Evolutionary conservation across 53 echinoderm and acorn worm species (phyloP).

Genomic region (Mesocentrotus franciscanus): DNA sequence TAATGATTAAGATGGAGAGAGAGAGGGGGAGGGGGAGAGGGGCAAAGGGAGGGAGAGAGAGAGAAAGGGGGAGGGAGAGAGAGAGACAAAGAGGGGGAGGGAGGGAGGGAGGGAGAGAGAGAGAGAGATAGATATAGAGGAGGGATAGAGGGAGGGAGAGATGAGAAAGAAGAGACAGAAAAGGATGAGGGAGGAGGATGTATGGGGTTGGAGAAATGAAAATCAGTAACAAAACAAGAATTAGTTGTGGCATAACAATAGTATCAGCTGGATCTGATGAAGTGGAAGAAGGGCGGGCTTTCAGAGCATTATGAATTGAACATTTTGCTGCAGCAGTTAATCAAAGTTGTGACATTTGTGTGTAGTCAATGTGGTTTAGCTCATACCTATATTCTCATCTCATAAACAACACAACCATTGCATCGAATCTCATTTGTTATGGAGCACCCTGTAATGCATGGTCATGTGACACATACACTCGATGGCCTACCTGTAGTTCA

Average conservation of each 20-base stretch:
- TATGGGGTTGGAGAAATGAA: background rate
- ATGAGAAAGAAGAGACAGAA: background rate
- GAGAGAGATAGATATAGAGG: background rate
- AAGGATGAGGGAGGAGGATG: background rate
- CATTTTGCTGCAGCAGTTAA: background rate
- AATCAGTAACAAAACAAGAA: background rate
- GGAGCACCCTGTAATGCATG: constrained; percentile 47
- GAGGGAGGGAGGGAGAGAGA: background rate
- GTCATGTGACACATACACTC: constrained; percentile 40
- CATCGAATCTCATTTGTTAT: constrained; percentile 41
- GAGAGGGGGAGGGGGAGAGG: too few relatives aligned
- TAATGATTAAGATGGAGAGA: background rate
- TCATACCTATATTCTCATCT: constrained; percentile 48
- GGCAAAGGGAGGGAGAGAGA: too few relatives aligned
- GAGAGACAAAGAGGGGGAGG: background rate
- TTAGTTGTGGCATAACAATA: background rate
- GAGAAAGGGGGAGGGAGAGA: background rate
- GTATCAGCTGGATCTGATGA: background rate
- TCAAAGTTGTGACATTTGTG: background rate
- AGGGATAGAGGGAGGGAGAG: background rate
- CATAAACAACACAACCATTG: constrained; percentile 49
- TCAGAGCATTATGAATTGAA: background rate
- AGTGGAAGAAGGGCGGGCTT: background rate
- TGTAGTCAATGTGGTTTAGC: constrained; percentile 42
- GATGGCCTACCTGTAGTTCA: constrained; percentile 23